Evolutionary conservation across 2,113 vertebrate genomes (phyloP).

Genomic region (Callospermophilus lateralis): DNA sequence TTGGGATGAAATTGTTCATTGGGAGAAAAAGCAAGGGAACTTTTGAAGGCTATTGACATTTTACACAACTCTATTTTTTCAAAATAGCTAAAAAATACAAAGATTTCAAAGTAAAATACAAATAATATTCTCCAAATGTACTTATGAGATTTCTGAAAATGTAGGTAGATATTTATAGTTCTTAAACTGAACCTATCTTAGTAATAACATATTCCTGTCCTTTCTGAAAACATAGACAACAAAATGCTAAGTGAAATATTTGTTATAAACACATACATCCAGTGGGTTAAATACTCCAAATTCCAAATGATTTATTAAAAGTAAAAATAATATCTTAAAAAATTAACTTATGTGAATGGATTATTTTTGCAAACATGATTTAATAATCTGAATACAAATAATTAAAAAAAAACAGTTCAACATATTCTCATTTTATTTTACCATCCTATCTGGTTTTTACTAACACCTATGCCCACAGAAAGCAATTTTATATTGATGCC

Average conservation of each 20-base stretch:
- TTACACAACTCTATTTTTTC: not conserved
- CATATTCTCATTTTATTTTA: conserved; percentile 44
- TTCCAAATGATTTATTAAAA: conserved; percentile 35
- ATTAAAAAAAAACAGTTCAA: conserved; percentile 16
- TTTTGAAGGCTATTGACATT: not conserved
- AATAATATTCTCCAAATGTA: not conserved
- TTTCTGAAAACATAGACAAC: not conserved
- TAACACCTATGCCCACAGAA: not conserved
- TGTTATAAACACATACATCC: not conserved
- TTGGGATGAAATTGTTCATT: not conserved
- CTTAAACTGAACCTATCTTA: not conserved
- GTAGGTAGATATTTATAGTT: not conserved
- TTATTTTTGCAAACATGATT: conserved; percentile 52
- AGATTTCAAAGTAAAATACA: not conserved
- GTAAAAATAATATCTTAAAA: conserved; percentile 48
- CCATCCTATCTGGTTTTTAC: conserved; percentile 9
- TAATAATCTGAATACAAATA: conserved; percentile 46
- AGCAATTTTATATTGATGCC: conserved; percentile 40
- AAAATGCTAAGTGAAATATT: not conserved
- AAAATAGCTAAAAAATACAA: not conserved
- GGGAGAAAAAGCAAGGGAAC: not conserved
- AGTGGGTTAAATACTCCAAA: not conserved
- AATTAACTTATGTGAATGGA: conserved; percentile 28
- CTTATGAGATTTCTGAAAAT: conserved; percentile 9
- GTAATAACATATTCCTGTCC: not conserved